Evolutionary conservation across 2,113 vertebrate species (phyloP).

Genomic region (Echinops telfairi): DNA sequence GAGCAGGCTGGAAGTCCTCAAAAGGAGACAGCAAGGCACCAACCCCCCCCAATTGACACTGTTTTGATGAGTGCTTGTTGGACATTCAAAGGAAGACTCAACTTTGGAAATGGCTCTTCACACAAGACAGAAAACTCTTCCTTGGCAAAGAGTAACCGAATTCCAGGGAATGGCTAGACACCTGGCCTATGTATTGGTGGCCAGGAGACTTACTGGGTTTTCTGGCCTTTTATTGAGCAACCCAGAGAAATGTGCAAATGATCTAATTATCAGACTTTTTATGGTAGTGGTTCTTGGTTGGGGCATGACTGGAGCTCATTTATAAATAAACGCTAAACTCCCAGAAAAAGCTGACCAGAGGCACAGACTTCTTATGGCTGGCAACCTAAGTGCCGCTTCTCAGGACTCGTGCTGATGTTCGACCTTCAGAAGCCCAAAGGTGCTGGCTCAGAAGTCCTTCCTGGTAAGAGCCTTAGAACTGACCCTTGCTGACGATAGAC

Average conservation of each 20-base stretch:
- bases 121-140: neutral
- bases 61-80: neutral
- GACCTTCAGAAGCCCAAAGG: neutral
- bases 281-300: neutral
- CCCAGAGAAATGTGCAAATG: neutral
- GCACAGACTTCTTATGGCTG: neutral
- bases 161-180: neutral
- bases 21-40: accelerated
- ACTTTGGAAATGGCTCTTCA: neutral
- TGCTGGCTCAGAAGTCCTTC: neutral
- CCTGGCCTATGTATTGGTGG: neutral
- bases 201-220: conserved; percentile 45
- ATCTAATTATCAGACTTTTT: neutral
- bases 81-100: neutral
- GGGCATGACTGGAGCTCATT: neutral
- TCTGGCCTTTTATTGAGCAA: neutral
- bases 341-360: neutral
- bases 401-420: neutral
- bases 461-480: too few relatives aligned
- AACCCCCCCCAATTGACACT: neutral
- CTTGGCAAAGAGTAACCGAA: neutral
- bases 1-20: neutral
- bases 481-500: too few relatives aligned
- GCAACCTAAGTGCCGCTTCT: neutral
- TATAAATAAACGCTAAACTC: neutral